These are phyloP conservation scores for Drosophila mettleri DNA, from an alignment of 2,888 invertebrate species.

Conservation along the genomic window DNA sequence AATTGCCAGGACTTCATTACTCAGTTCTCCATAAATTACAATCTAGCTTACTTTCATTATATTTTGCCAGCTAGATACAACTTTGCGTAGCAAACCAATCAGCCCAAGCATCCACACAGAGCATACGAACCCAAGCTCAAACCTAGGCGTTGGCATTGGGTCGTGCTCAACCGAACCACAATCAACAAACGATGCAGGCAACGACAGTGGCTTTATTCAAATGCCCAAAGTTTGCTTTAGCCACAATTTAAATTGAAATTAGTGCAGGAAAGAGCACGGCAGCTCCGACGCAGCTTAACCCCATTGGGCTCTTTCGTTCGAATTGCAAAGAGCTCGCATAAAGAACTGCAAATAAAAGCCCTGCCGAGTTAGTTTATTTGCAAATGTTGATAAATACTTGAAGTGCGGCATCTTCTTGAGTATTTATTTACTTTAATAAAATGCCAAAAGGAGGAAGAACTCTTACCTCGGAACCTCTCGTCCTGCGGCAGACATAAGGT, in stretches of 20 bases:
- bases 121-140: constrained; percentile 1
- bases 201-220: constrained; percentile 54
- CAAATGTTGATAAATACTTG: constrained; percentile 60
- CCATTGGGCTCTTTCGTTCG: background rate
- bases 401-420: constrained; percentile 46
- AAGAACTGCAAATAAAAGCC: constrained; percentile 31
- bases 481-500: constrained; percentile 12
- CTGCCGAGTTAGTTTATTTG: constrained; percentile 49
- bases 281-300: background rate
- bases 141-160: background rate
- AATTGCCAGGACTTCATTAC: background rate
- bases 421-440: constrained; percentile 53
- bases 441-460: constrained; percentile 31
- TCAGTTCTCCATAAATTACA: constrained; percentile 8
- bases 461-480: background rate
- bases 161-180: constrained; percentile 42
- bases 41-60: constrained; percentile 17
- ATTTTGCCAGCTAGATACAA: constrained; percentile 15
- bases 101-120: background rate
- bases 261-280: constrained; percentile 14
- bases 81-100: constrained; percentile 29
- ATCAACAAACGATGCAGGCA: constrained; percentile 47
- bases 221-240: constrained; percentile 32
- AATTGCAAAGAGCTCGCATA: constrained; percentile 17
- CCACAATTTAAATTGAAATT: constrained; percentile 64